Evolutionary conservation across 1,140 invertebrate species (phyloP), one percentile per base, ranked within the genome.

Genomic region (Brachionus sp.): DNA sequence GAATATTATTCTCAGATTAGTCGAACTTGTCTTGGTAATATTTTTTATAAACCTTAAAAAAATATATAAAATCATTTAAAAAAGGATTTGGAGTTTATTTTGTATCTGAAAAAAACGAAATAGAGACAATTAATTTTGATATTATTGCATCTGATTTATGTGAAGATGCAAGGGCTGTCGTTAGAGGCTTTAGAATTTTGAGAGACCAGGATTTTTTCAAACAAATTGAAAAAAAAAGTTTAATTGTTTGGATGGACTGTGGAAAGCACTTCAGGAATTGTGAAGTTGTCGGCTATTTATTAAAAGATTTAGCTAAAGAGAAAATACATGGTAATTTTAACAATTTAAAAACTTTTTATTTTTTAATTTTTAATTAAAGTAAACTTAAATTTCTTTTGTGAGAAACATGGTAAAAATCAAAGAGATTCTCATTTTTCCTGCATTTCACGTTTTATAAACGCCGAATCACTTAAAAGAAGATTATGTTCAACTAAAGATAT

Each of bases 221-320:
- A 16, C 6, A 44, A 19, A 29, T 73, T 19, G 68, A 73, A 16
- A 73, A 73, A 39, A 35, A 35, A 73, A 73, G 19, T 42, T 73
- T 39, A 16, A 42, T 73, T 42, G 25, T 73, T 73, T 73, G 68
- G 68, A 73, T 73, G 68, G 68, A 73, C 68, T 73, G 68, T 73
- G 68, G 68, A 2, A 73, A 73, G 19, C 68, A 73, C 39, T 73
- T 73, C 39, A 73, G 68, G 39, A 73, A 73, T 42, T 73, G 68
- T 73, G 68, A 73, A 42, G 68, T 73, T 39, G 19, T 73, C 6
- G 68, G 68, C 10, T 73, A 39, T 42, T 39, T 73, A 39, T 42
- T 73, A 73, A 42, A 42, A 16, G 68, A 73, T 39, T 42, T 73
- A 73, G 35, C 68, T n/a, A 39, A 73, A 39, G 19, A 42, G 39